Percentiles rank a stretch among this genome's conserved stretches.
Conservation (phyloP, 2,113 vertebrate species). For the Microcebus lehilahytsara region DNA sequence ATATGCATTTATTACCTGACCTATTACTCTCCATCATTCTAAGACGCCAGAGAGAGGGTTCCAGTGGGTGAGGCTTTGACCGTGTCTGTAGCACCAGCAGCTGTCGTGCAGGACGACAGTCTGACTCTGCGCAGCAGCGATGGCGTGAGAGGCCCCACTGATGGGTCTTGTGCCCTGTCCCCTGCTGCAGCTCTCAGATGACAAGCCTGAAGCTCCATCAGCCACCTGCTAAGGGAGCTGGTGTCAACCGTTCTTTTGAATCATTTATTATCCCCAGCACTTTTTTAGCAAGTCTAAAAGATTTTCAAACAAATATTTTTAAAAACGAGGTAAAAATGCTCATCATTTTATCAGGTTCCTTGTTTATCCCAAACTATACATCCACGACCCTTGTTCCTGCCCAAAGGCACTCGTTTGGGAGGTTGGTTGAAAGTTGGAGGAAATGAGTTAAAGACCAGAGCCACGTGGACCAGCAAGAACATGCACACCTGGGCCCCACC, state of each 20-base stretch:
- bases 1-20: accelerated
- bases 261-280: too few species aligned
- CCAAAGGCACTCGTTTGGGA: accelerated
- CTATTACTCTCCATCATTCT: not conserved
- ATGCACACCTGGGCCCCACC: not conserved
- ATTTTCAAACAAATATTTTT: not conserved
- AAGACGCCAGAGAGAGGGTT: not conserved
- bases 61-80: not conserved
- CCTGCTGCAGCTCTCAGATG: accelerated
- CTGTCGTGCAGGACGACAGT: too few species aligned
- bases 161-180: accelerated
- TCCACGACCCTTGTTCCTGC: accelerated
- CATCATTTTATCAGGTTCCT: accelerated
- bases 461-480: accelerated
- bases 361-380: accelerated
- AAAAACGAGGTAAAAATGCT: not conserved
- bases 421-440: too few species aligned
- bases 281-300: too few species aligned
- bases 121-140: not conserved
- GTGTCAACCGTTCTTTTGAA: too few species aligned
- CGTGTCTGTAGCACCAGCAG: accelerated
- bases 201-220: not conserved
- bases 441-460: too few species aligned
- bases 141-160: accelerated
- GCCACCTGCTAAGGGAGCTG: too few species aligned